These are phyloP conservation scores for Enteromius treurensis DNA, from an alignment of 2,797 vertebrate genomes.

Conservation along the genomic window DNA sequence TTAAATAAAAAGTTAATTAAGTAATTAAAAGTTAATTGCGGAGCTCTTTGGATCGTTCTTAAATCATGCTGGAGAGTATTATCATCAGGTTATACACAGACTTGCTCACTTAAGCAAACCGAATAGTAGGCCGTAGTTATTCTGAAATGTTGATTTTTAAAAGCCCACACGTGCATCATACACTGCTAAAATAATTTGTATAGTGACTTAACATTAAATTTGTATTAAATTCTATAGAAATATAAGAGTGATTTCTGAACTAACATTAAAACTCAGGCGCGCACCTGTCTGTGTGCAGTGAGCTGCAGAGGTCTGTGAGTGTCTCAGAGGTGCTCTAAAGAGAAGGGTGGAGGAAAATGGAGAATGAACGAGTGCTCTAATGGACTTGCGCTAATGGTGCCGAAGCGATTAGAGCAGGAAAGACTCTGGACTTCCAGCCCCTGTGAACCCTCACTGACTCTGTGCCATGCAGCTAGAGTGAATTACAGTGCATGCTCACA, in stretches of 20 bases:
- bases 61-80: not conserved
- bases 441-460: constrained; percentile 41
- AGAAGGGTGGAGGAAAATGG: constrained; percentile 68
- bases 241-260: not conserved
- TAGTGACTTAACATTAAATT: no score
- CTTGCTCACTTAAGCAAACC: not conserved
- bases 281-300: constrained; percentile 38
- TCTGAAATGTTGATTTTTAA: not conserved
- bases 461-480: not conserved
- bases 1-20: constrained; percentile 15
- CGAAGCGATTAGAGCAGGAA: constrained; percentile 77
- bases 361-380: constrained; percentile 67
- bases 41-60: not conserved
- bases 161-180: not conserved
- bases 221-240: not conserved
- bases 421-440: constrained; percentile 59
- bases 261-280: not conserved
- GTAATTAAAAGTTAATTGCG: constrained; percentile 9
- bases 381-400: constrained; percentile 78
- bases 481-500: not conserved
- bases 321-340: constrained; percentile 80
- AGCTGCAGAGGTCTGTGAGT: constrained; percentile 31
- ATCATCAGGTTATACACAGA: constrained; percentile 8
- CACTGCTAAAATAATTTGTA: not conserved
- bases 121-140: not conserved